Percentiles rank a stretch among this genome's conserved stretches.
These are phyloP conservation scores for Drosophila gunungcola DNA, from an alignment of 1,140 invertebrate genomes.

Conservation along the genomic window DNA sequence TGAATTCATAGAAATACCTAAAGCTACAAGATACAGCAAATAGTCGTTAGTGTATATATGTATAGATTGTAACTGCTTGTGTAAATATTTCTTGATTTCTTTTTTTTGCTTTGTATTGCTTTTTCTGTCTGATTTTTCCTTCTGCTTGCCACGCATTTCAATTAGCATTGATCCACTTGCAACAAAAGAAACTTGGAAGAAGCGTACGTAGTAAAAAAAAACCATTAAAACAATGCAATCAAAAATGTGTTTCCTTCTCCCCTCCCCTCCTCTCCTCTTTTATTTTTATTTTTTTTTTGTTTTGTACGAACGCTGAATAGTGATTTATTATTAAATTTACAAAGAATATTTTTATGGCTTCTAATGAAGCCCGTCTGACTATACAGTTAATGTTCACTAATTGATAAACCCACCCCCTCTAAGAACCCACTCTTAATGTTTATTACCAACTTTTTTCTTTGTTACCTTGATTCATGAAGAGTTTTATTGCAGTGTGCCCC, in stretches of 20 bases:
- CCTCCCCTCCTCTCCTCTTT: too few species aligned
- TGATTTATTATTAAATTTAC: slow-evolving; percentile 20
- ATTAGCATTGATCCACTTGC: slow-evolving; percentile 69
- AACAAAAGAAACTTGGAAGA: slow-evolving; percentile 28
- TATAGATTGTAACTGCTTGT: slow-evolving; percentile 11
- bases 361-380: slow-evolving; percentile 35
- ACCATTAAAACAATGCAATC: slow-evolving; percentile 25
- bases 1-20: not conserved
- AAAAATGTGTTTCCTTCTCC: not conserved
- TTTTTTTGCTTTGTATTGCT: slow-evolving; percentile 10
- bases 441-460: slow-evolving; percentile 32
- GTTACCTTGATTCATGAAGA: slow-evolving; percentile 25
- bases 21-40: slow-evolving; percentile 10
- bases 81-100: slow-evolving; percentile 19
- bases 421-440: slow-evolving; percentile 4
- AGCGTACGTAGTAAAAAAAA: slow-evolving; percentile 34
- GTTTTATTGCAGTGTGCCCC: slow-evolving; percentile 16
- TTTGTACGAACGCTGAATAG: slow-evolving; percentile 9
- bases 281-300: not conserved
- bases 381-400: slow-evolving; percentile 37
- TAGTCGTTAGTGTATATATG: slow-evolving; percentile 4
- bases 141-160: slow-evolving; percentile 59
- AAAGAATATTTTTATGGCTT: slow-evolving; percentile 27
- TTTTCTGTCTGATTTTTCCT: slow-evolving; percentile 19
- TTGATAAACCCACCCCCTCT: slow-evolving; percentile 24